phyloP scores from a whole-genome alignment of 2,113 vertebrate genomes.

The Callipepla squamata region DNA sequence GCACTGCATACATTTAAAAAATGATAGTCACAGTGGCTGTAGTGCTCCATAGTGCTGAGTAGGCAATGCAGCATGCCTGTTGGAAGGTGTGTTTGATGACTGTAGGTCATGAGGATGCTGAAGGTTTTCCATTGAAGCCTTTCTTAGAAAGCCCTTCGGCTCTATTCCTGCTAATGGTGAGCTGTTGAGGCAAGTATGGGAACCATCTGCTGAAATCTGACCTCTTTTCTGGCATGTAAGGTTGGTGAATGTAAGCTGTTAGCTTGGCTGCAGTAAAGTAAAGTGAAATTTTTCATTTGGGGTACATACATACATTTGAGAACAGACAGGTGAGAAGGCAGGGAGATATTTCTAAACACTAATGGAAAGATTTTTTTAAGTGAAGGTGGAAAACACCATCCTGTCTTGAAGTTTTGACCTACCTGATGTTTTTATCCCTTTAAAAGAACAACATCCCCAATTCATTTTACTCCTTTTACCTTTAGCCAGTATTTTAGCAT shows the following conservation, averaged over 20 bases:
- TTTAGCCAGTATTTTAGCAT: neutral
- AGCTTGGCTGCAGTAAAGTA: neutral
- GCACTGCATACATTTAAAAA: neutral
- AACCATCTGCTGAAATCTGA: neutral
- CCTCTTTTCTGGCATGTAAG: accelerated
- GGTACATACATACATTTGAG: neutral
- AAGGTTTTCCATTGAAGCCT: neutral
- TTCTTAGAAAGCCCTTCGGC: neutral
- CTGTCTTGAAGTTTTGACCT: neutral
- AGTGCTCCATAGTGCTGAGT: accelerated
- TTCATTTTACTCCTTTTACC: neutral
- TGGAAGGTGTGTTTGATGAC: neutral
- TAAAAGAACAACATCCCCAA: neutral
- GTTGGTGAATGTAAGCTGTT: neutral
- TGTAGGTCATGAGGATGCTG: neutral
- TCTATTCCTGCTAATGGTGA: neutral
- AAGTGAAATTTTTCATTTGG: neutral
- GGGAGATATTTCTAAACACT: neutral
- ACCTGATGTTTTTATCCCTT: neutral
- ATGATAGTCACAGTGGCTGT: neutral
- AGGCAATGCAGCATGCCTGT: neutral
- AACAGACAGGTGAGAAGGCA: neutral
- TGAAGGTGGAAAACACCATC: neutral
- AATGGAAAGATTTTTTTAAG: neutral
- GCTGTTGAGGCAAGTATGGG: neutral